These are phyloP conservation scores for Zaprionus ornatus DNA, from an alignment of 1,140 invertebrate species.

Conservation along the genomic window DNA sequence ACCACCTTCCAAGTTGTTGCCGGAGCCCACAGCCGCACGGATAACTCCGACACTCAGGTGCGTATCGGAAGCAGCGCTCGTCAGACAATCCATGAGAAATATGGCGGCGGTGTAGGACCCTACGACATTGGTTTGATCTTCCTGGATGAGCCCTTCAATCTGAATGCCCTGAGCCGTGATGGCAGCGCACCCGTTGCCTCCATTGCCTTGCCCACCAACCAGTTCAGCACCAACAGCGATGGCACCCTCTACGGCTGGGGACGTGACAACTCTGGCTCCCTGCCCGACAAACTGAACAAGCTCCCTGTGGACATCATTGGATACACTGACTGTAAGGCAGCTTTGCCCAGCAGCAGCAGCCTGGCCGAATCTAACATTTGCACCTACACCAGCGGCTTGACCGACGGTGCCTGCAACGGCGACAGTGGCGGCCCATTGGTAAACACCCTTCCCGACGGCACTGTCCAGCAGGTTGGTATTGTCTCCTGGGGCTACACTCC, in stretches of 20 bases:
- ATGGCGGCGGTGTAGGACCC: conserved; percentile 84
- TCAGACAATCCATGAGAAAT: conserved; percentile 84
- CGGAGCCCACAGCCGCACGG: conserved; percentile 79
- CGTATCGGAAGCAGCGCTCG: conserved; percentile 30
- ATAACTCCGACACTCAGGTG: conserved; percentile 60
- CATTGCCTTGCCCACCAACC: conserved; percentile 84
- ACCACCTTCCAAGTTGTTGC: conserved; percentile 30
- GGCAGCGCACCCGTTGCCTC: conserved; percentile 84
- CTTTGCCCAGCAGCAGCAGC: conserved; percentile 33
- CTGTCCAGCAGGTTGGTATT: conserved; percentile 85
- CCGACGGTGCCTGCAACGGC: conserved; percentile 86
- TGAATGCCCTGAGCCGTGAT: conserved; percentile 76
- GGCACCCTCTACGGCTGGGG: conserved; percentile 85
- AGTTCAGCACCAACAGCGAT: conserved; percentile 62
- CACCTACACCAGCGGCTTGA: conserved; percentile 85
- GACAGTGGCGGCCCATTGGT: conserved; percentile 88
- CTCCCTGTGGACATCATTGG: conserved; percentile 77
- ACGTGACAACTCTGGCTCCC: conserved; percentile 68
- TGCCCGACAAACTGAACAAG: conserved; percentile 79
- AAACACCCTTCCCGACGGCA: conserved; percentile 17
- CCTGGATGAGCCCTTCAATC: conserved; percentile 84
- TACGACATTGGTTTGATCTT: conserved; percentile 88
- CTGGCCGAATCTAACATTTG: conserved; percentile 84
- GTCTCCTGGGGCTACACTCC: conserved; percentile 91
- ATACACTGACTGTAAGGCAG: conserved; percentile 37